Evolutionary conservation across 30 jellyfish, hydroid and myxozoan species (phyloP).

Genomic region (Catostylus mosaicus): DNA sequence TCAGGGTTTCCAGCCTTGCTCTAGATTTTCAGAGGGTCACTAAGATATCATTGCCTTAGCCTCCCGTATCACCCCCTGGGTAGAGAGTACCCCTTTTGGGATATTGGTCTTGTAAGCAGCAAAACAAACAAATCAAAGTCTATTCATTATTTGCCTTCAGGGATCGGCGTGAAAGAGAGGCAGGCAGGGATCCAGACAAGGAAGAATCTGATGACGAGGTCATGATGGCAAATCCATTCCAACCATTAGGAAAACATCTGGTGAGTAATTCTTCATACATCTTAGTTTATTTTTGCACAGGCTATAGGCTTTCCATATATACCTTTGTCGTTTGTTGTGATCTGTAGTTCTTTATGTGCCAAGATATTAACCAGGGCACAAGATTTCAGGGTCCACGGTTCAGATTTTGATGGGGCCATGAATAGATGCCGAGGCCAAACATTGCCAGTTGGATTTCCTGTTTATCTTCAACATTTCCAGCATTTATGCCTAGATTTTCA

Average conservation of each 20-base stretch:
- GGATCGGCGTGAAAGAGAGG: conserved; percentile 89
- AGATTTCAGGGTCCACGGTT: too few species aligned
- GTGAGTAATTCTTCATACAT: conserved; percentile 50
- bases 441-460: not conserved
- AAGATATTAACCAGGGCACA: too few species aligned
- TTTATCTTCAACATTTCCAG: too few species aligned
- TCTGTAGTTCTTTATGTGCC: too few species aligned
- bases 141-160: conserved; percentile 30
- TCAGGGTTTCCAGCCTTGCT: too few species aligned
- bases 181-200: conserved; percentile 81
- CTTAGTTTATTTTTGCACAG: too few species aligned
- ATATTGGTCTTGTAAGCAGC: not conserved
- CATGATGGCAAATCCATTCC: conserved; percentile 84
- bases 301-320: too few species aligned
- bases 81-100: not conserved
- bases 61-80: conserved; percentile 1
- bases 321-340: too few species aligned
- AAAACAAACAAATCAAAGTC: not conserved
- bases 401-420: not conserved
- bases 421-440: not conserved
- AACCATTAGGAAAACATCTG: conserved; percentile 84
- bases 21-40: too few species aligned
- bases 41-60: too few species aligned
- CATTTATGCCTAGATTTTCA: too few species aligned
- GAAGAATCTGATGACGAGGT: conserved; percentile 92